Base-by-base conservation (phyloP, 2,888 invertebrate species). In the Cryptocheilus praepositus region DNA sequence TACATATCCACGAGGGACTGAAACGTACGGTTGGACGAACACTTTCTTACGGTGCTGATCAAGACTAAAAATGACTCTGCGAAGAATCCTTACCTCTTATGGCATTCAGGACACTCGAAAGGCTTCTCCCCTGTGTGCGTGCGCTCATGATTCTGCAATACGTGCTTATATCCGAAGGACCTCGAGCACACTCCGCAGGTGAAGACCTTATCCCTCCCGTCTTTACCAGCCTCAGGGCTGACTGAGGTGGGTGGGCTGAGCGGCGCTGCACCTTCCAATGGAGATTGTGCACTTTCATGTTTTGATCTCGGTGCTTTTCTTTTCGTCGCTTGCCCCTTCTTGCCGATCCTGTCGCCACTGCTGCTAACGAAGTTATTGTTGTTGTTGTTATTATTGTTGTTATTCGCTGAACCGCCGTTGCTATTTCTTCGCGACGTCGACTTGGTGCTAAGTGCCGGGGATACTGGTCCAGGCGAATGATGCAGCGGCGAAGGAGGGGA, bases 81-180 rank as follows among this genome's bases (percentile, higher is more conserved):
- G 36, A 22, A 16, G 19, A 58, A 21, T 3, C 36, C 81, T 80
- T 44, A 88, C 74, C 96, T 92, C 89, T 97, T 97, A 87, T 96
- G 95, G 86, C 97, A 97, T 88, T 96, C 95, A 36, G 93, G 94
- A 84, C 97, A 97, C 86, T 96, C 95, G 90, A 97, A 97, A 0
- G 97, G 97, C 84, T 97, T 97, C 86, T 97, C 97, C 0, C 97
- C 97, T 0, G 97, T 97, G 88, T 97, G 97, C 0, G 97, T 98
- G 79, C 97, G 93, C 85, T 97, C 97, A 89, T 97, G 97, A 87
- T 97, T 97, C 89, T 97, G 97, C 58, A 97, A 90, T 19, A 97
- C 97, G 89, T 97, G 97, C 85, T 97, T 97, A 91, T 97, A 97
- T 56, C 97, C 97, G 85, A 97, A 97, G 13, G 95, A 95, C 76